Base-by-base conservation (phyloP, 2,797 vertebrate genomes). In the Podarcis siculus region DNA sequence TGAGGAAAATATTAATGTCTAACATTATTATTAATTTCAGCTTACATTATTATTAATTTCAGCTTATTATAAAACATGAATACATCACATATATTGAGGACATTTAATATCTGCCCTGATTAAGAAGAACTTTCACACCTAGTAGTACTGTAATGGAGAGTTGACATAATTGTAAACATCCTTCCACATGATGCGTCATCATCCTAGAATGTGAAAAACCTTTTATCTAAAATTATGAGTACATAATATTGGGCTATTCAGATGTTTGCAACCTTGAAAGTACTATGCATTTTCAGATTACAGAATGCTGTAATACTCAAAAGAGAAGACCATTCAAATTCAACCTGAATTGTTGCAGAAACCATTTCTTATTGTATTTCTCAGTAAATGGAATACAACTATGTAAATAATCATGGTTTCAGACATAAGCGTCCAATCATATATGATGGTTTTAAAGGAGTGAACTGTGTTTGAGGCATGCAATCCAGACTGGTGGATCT, bases 1-100 rank as follows among this genome's bases (percentile, higher is more conserved):
- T 72, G 91, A 73, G 79, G 86, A 90, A 90, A 85, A 79, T 1
- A 66, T 73, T 58, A 25, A 61, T 61, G n/a, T 78, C 9, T 73
- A 73, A 61, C 37, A 49, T n/a, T 13, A n/a, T 30, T n/a, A 73
- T 42, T 67, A 8, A 66, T n/a, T 67, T 67, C 13, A 64, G 8
- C 9, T 73, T 61, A 61, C 30, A 49, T n/a, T 13, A 30, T 37
- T 30, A 73, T 32, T 67, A 8, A 66, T n/a, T 67, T 67, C 13
- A 64, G 8, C 21, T 35, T 69, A 76, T 30, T 75, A 23, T 30
- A 71, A 15, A 72, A 91, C 79, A 79, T 55, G 85, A 66, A 55
- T 39, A 17, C 0, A 86, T 83, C 45, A 79, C 92, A 85, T 0
- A 89, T 9, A 30, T 25, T 75, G 86, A 76, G 49, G 85, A 79